A percentile compares a stretch with the other conserved stretches of the same genome.
These are phyloP conservation scores for Maniola jurtina DNA, from an alignment of 1,140 invertebrate genomes.

Conservation along the genomic window DNA sequence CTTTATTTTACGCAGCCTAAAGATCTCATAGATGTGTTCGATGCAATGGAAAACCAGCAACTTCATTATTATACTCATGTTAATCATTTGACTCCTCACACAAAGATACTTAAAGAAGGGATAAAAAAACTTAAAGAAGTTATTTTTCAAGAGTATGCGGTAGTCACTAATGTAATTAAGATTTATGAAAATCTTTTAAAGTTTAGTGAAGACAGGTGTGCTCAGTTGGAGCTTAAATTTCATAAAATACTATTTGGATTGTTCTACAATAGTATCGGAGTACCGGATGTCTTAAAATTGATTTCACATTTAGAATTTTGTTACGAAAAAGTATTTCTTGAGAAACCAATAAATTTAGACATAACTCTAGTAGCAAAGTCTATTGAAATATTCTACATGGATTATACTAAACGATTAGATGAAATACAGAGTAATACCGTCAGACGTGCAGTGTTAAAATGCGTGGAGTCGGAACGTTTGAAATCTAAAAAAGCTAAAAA, in stretches of 20 bases:
- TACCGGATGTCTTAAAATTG: slow-evolving; percentile 58
- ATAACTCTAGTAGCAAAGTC: slow-evolving; percentile 46
- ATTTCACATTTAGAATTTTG: slow-evolving; percentile 60
- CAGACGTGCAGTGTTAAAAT: slow-evolving; percentile 45
- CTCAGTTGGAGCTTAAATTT: slow-evolving; percentile 52
- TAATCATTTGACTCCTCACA: slow-evolving; percentile 43
- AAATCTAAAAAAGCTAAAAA: slow-evolving; percentile 46
- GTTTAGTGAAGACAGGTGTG: slow-evolving; percentile 43
- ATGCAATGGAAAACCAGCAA: slow-evolving; percentile 79
- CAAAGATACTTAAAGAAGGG: slow-evolving; percentile 41
- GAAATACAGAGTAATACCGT: slow-evolving; percentile 43
- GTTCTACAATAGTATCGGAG: slow-evolving; percentile 56
- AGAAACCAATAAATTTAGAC: slow-evolving; percentile 55
- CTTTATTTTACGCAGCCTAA: slow-evolving; percentile 80
- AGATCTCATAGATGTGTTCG: slow-evolving; percentile 79
- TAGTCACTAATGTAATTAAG: slow-evolving; percentile 44
- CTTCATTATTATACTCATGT: slow-evolving; percentile 60
- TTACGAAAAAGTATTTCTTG: slow-evolving; percentile 54
- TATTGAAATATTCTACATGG: slow-evolving; percentile 58
- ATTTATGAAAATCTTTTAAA: slow-evolving; percentile 45
- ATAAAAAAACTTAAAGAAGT: slow-evolving; percentile 47
- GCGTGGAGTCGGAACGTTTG: slow-evolving; percentile 39
- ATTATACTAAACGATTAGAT: slow-evolving; percentile 55
- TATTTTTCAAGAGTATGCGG: slow-evolving; percentile 45
- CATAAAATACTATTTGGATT: slow-evolving; percentile 54